Conservation (phyloP, 2,113 vertebrate genomes). For the Myiopsitta monachus region DNA sequence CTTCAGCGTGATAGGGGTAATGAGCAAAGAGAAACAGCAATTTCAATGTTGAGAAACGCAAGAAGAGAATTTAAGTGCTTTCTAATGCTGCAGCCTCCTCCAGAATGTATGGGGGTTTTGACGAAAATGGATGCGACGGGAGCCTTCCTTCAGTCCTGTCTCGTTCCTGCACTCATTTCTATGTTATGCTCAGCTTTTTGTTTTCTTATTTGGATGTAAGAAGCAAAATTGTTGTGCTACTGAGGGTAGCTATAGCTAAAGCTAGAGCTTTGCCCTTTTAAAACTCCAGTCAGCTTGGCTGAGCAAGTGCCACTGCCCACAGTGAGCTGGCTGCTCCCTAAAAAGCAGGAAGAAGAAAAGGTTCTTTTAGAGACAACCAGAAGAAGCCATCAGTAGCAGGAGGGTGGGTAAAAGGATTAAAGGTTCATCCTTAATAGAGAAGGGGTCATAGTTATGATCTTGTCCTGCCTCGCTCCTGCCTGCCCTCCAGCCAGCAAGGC, state of each 20-base stretch:
- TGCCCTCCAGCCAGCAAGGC: not conserved
- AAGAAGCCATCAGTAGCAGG: not conserved
- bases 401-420: not conserved
- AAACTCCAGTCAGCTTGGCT: not conserved
- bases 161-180: not conserved
- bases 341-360: not conserved
- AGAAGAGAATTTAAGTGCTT: not conserved
- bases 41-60: not conserved
- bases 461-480: not conserved
- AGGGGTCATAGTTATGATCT: not conserved
- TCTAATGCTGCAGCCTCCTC: not conserved
- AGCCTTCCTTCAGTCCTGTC: not conserved
- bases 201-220: not conserved
- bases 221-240: not conserved
- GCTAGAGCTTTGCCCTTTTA: not conserved
- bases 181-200: not conserved
- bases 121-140: not conserved
- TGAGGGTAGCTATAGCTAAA: too few species aligned
- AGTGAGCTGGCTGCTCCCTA: not conserved
- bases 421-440: not conserved
- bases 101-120: not conserved
- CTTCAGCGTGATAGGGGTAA: not conserved
- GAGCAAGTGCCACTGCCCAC: not conserved
- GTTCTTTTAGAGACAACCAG: not conserved
- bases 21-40: not conserved